Evolutionary conservation across 2,797 vertebrate species (phyloP), one percentile per base, ranked within the genome.

Genomic region (Pangasius larnaudii): DNA sequence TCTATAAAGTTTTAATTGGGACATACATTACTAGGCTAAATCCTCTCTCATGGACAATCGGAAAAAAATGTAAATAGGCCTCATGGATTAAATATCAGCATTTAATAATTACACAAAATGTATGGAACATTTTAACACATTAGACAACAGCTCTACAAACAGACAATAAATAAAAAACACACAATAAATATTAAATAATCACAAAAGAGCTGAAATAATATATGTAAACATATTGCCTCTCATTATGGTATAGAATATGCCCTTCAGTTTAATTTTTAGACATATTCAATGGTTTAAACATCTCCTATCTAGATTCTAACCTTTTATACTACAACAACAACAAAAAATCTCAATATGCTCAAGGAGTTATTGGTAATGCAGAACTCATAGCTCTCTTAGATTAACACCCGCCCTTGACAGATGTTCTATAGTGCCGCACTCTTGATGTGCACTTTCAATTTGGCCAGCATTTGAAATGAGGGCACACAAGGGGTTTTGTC

Each of bases 171-270:
- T 96, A 95, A 94, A 96, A 96, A 89, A 93, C 93, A 94, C 90
- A 88, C 90, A 96, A 96, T 96, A 96, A 96, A 97, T 96, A 96
- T 95, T 96, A 97, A 96, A 97, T 96, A 94, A 92, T 92, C 91
- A 90, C 72, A 86, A 93, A 93, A 93, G 88, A 90, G 67, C 72
- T 84, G 39, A 89, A 89, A 92, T 90, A 91, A 87, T 80, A 89
- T 85, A 84, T 89, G 82, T 89, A 90, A 90, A 91, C 84, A 87
- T 80, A 75, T 61, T 51, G 58, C 77, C 33, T 87, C 81, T 88
- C 22, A 53, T 63, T 27, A 56, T 46, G 71, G 56, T 83, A 84
- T 46, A 69, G 39, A 77, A 75, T 42, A 86, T 75, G 82, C 24
- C 79, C 51, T 85, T 85, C 36, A 71, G 77, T 24, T 72, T 51